A percentile compares a stretch with the other conserved stretches of the same genome.
phyloP scores from a whole-genome alignment of 2,888 invertebrate species.

The Phania funesta region DNA sequence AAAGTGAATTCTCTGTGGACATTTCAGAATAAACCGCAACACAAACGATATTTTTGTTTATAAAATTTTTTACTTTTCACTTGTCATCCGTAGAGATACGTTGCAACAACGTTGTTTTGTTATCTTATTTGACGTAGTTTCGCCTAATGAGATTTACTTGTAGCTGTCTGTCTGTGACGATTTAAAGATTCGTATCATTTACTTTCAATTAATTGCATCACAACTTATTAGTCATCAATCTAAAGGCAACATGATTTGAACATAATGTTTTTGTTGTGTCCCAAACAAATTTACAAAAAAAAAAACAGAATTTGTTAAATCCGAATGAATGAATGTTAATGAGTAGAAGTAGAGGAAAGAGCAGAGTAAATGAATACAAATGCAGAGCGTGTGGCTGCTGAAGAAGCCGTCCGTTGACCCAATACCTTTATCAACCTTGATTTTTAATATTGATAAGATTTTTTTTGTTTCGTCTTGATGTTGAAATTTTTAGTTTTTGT shows the following conservation, averaged over 20 bases:
- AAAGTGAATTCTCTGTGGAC: neutral
- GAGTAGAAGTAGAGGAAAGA: neutral
- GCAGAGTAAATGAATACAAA: neutral
- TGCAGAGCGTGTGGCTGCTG: conserved; percentile 33
- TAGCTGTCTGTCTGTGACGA: conserved; percentile 73
- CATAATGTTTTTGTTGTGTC: conserved; percentile 45
- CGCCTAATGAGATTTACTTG: conserved; percentile 80
- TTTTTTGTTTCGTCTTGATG: conserved; percentile 25
- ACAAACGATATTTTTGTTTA: neutral
- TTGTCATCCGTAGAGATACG: neutral
- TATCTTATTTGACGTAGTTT: conserved; percentile 62
- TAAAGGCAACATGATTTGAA: conserved; percentile 75
- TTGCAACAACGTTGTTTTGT: conserved; percentile 43
- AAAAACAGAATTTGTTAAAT: conserved; percentile 33
- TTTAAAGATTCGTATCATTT: conserved; percentile 78
- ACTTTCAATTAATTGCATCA: conserved; percentile 77
- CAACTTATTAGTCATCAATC: conserved; percentile 80
- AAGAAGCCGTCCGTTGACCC: conserved; percentile 70
- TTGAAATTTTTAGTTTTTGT: conserved; percentile 29
- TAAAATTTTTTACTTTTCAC: conserved; percentile 15
- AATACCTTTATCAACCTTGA: conserved; percentile 69
- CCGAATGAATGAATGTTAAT: conserved; percentile 34
- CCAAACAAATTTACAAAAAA: conserved; percentile 5
- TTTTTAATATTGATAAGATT: conserved; percentile 66
- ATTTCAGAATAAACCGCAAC: neutral